Conservation (phyloP, 2,888 invertebrate species). For the Hydriomena furcata region DNA sequence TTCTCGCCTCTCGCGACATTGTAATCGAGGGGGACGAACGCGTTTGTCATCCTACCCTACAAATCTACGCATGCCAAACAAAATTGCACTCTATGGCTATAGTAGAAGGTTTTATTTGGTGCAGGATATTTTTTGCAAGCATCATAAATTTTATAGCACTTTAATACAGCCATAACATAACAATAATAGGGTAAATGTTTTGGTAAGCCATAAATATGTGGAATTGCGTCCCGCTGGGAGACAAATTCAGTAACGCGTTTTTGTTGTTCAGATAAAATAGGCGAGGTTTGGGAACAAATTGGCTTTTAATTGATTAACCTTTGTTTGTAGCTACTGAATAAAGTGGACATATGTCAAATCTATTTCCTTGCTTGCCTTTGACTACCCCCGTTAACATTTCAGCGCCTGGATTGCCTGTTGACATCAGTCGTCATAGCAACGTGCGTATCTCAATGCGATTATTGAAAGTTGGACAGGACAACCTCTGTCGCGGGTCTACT, state of each 20-base stretch:
- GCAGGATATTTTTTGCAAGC: constrained; percentile 55
- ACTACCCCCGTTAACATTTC: no score
- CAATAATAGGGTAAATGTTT: constrained; percentile 83
- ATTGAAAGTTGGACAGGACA: no score
- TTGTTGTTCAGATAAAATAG: constrained; percentile 42
- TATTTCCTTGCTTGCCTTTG: no score
- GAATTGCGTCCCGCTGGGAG: constrained; percentile 65
- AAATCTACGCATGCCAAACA: constrained; percentile 29
- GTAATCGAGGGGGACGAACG: constrained; percentile 77
- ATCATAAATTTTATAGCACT: constrained; percentile 80
- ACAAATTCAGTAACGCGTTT: constrained; percentile 63
- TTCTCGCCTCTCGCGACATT: constrained; percentile 67
- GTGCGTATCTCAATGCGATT: no score
- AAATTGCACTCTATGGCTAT: constrained; percentile 35
- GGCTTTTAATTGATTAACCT: constrained; percentile 31
- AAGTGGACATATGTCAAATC: no score
- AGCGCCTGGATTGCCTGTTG: no score
- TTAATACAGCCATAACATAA: constrained; percentile 81
- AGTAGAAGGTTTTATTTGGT: constrained; percentile 33
- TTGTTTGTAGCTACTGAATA: neutral
- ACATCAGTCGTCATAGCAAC: no score
- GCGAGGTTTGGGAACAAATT: constrained; percentile 33
- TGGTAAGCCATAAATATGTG: constrained; percentile 81
- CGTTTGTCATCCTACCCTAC: constrained; percentile 73
- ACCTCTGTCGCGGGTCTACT: no score